Evolutionary conservation across 2,888 invertebrate species (phyloP), one percentile per base, ranked within the genome.

Genomic region (Lysandra bellargus): DNA sequence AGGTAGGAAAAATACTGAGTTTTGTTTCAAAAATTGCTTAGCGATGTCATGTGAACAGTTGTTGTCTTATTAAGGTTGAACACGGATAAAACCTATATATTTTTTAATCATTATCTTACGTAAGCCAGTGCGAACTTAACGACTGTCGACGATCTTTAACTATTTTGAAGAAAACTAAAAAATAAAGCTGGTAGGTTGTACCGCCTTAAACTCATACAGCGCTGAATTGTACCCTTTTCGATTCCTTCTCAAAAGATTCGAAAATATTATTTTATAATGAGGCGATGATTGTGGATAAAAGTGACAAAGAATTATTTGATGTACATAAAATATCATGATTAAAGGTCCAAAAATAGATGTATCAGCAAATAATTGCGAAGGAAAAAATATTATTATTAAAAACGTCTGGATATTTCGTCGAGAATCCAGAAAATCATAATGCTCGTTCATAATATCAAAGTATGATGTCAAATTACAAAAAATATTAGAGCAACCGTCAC

Each of bases 401-500:
- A 69, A 33, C 23, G 33, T 37, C 33, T 5, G 33, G 12, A 49
- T 74, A 30, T 64, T 60, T 79, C 23, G 64, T 4, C 33, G 30
- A 30, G 49, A 78, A 78, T 80, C 76, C 75, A 23, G 53, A 79
- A 80, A 37, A 69, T 17, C 73, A 79, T 73, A 74, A 72, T 23
- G 69, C 79, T 30, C 61, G 78, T 74, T 80, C 76, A 80, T 80
- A 80, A 80, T 78, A 81, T 81, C 69, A 80, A 80, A 80, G 79
- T 79, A 79, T 80, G 78, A 80, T 80, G 79, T 81, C 79, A 82
- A 82, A 80, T 82, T 78, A 79, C 80, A 80, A 78, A 69, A 78
- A 80, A 82, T 83, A 83, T 83, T 82, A 80, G 81, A 81, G 79
- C 69, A 72, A 80, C 81, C 78, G 80, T 78, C 79, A 75, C 49